Percentiles rank a stretch among this genome's conserved stretches.
phyloP scores from a whole-genome alignment of 2,797 vertebrate species.

The Luscinia luscinia region DNA sequence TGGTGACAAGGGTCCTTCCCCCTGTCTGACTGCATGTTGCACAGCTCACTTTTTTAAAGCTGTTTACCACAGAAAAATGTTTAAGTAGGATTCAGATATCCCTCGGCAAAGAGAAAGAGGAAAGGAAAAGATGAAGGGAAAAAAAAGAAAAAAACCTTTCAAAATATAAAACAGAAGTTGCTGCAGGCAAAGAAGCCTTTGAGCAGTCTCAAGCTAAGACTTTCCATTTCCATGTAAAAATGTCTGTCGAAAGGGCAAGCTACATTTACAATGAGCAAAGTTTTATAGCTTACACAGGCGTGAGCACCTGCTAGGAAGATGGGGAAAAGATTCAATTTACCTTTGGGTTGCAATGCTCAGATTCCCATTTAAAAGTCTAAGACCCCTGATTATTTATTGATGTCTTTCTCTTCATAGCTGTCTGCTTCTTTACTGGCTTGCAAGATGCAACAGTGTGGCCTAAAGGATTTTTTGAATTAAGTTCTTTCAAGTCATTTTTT shows the following conservation, averaged over 20 bases:
- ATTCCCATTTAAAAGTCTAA: conserved; percentile 96
- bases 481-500: conserved; percentile 82
- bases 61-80: conserved; percentile 49
- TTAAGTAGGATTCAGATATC: conserved; percentile 57
- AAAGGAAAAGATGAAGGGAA: not conserved
- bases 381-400: conserved; percentile 97
- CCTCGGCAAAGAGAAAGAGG: conserved; percentile 27
- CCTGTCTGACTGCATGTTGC: not conserved
- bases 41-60: not conserved
- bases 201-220: conserved; percentile 56
- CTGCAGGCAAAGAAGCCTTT: conserved; percentile 54
- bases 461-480: conserved; percentile 90
- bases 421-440: conserved; percentile 84
- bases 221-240: conserved; percentile 75
- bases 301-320: conserved; percentile 64
- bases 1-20: not conserved
- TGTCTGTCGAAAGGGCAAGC: conserved; percentile 67
- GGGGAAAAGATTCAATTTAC: conserved; percentile 79
- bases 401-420: conserved; percentile 85
- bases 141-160: not conserved
- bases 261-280: conserved; percentile 71
- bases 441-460: conserved; percentile 78
- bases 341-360: conserved; percentile 84
- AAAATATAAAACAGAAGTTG: conserved; percentile 49
- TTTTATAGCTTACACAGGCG: conserved; percentile 60